Evolutionary conservation across 1,140 invertebrate species (phyloP), one percentile per base, ranked within the genome.

Genomic region (Temnothorax longispinosus): DNA sequence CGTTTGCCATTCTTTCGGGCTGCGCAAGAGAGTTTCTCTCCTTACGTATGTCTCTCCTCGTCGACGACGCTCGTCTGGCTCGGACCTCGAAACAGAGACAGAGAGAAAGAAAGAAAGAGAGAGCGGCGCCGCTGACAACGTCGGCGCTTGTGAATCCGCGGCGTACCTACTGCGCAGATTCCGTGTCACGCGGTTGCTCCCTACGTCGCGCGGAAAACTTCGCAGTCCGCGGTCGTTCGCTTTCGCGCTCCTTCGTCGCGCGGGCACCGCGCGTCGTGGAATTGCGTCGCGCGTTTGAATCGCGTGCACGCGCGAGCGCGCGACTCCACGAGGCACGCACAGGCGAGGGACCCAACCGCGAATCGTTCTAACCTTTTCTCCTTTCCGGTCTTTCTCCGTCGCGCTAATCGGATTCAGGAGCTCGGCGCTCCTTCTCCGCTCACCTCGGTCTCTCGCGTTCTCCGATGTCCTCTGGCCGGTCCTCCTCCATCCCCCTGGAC

Each of bases 141-240:
- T 74, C 72, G 72, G 72, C 69, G 60, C 65, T 69, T 50, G 65
- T 58, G 78, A 78, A 86, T 88, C 52, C 87, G 69, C 75, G 88
- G 69, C 75, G 89, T 86, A 86, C 74, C 65, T 90, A 90, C 89
- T 90, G 89, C 89, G 89, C 89, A 90, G 89, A 90, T 90, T 90
- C 89, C 88, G 76, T 88, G 86, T 90, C 89, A 90, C 89, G 89
- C 89, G 86, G 86, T 76, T 47, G 86, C 52, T 87, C 75, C 64
- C 56, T 89, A 77, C 88, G 86, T 78, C 74, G 77, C 76, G 84
- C 72, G 69, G 86, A 87, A 85, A 87, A 89, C 78, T 74, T 89
- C 47, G 80, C 77, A 71, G 56, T 86, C 54, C 85, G 80, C 64
- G 81, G 52, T 41, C 72, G 86, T 72, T 58, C 71, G 54, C 54